Conservation (phyloP, 2,797 vertebrate genomes). For the Amniataba percoides region DNA sequence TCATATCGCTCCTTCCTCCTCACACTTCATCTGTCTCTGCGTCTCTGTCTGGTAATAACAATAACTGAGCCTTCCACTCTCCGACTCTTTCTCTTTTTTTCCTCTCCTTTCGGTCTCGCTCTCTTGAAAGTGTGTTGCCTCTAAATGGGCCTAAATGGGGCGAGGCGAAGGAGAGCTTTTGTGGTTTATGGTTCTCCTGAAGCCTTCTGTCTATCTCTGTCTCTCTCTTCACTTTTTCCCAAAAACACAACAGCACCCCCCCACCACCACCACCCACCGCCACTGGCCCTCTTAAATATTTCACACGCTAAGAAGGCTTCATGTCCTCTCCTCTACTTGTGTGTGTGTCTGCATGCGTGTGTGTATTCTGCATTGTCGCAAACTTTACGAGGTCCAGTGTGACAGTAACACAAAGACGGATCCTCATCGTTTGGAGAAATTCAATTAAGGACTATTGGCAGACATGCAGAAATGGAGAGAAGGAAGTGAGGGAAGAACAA, state of each 20-base stretch:
- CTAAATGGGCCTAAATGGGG: conserved; percentile 69
- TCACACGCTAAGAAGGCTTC: conserved; percentile 60
- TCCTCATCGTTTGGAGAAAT: conserved; percentile 57
- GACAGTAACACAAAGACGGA: conserved; percentile 55
- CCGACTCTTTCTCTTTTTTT: neutral
- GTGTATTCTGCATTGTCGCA: conserved; percentile 18
- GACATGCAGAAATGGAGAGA: conserved; percentile 33
- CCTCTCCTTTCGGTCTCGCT: conserved; percentile 38
- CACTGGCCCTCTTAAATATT: conserved; percentile 69
- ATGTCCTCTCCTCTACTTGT: conserved; percentile 31
- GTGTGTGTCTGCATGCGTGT: conserved; percentile 2
- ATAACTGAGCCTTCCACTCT: conserved; percentile 38
- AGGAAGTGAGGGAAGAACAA: conserved; percentile 9
- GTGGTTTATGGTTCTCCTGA: conserved; percentile 64
- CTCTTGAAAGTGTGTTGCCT: conserved; percentile 54
- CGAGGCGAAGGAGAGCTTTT: conserved; percentile 68
- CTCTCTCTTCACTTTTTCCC: conserved; percentile 44
- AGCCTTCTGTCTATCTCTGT: conserved; percentile 33
- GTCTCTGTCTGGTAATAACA: conserved; percentile 39
- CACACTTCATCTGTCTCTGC: conserved; percentile 41
- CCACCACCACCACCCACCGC: too few relatives aligned
- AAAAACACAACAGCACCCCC: conserved; percentile 49
- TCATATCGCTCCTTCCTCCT: conserved; percentile 54
- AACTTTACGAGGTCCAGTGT: conserved; percentile 39
- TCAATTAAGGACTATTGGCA: conserved; percentile 56